These are phyloP conservation scores for Hyperoplus immaculatus DNA, from an alignment of 2,797 vertebrate species.

Conservation along the genomic window DNA sequence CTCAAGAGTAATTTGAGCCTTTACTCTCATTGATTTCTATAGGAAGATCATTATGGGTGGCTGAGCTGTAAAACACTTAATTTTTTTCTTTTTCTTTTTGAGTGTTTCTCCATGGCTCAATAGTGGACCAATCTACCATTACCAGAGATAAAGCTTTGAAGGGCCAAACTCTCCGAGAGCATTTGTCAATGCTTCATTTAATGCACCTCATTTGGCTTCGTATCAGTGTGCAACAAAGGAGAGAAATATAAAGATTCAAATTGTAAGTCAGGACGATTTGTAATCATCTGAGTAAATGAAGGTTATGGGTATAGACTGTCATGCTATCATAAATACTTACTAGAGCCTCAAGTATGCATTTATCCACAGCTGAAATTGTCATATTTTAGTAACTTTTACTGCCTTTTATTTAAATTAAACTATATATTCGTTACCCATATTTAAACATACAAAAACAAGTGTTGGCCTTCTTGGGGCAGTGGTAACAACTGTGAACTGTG, in stretches of 20 bases:
- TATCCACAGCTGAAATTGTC: not conserved
- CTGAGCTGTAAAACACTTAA: constrained; percentile 49
- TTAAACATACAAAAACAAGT: not conserved
- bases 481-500: not conserved
- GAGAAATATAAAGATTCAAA: not conserved
- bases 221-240: not conserved
- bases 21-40: constrained; percentile 59
- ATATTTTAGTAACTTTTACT: not conserved
- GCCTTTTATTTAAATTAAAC: too few relatives aligned
- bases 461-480: not conserved
- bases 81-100: not conserved
- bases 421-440: not conserved
- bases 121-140: constrained; percentile 23
- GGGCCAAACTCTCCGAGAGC: constrained; percentile 6
- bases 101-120: constrained; percentile 35
- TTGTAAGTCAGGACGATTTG: not conserved
- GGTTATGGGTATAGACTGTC: not conserved
- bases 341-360: not conserved
- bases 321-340: not conserved
- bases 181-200: constrained; percentile 8
- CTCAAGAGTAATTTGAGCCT: constrained; percentile 40
- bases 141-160: constrained; percentile 28
- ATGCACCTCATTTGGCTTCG: constrained; percentile 2
- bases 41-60: constrained; percentile 50
- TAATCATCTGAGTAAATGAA: not conserved